Evolutionary conservation across 2,888 invertebrate species (phyloP), one percentile per base, ranked within the genome.

Genomic region (Panopea generosa): DNA sequence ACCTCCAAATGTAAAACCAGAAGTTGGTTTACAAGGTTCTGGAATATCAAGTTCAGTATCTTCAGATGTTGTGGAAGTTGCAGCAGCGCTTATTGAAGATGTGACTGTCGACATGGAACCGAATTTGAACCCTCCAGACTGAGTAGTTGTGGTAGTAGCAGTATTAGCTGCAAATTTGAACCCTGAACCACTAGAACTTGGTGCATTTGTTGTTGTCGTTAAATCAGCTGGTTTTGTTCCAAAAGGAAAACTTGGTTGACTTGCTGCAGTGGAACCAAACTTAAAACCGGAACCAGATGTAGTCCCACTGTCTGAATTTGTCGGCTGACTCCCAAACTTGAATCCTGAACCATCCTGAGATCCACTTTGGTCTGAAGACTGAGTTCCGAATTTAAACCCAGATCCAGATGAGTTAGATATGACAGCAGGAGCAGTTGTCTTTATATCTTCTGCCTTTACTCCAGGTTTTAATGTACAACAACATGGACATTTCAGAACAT

Each of bases 401-500:
- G 62, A 11, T 11, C 43, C 52, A 52, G 74, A 24, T 26, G 68
- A n/a, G 14, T 56, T 47, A 18, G 59, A 22, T 20, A 60, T 14
- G 16, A 59, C 38, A 22, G 66, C n/a, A 18, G 53, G 29, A 33
- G 63, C 16, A 20, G 72, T 53, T 18, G 70, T 56, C 45, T 81
- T 75, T 6, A 82, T 40, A 52, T 86, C 86, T 18, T 87, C 87
- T 27, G 79, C 55, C 60, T 87, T 84, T 7, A 78, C 83, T 4
- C 91, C 91, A 16, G 92, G 91, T 62, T 90, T 89, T 2, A 86
- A 65, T 1, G 89, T 84, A 7, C 82, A 63, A 84, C 92, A 92
- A 9, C 91, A 90, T 2, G 82, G 77, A 76, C 92, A 92, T 49
- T 84, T 85, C 22, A 78, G 71, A 14, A 77, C 68, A 27, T 78